These are phyloP conservation scores for Eleginops maclovinus DNA, from an alignment of 2,113 vertebrate species.

Conservation along the genomic window DNA sequence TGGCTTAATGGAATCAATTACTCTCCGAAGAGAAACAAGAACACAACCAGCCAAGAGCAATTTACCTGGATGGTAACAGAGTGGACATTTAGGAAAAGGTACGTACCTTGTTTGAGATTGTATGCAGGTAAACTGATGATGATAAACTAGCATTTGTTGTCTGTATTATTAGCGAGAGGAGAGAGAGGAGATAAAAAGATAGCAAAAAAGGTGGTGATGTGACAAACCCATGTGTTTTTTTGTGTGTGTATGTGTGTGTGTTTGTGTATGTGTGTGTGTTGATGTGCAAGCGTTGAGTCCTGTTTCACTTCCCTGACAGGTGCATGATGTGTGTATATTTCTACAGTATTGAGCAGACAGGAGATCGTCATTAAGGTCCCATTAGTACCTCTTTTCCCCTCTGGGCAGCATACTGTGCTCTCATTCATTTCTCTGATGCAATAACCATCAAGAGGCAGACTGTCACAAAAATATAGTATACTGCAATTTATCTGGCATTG, in stretches of 20 bases:
- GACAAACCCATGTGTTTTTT: constrained; percentile 58
- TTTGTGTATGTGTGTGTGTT: neutral
- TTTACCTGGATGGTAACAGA: constrained; percentile 8
- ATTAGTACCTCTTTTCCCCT: constrained; percentile 62
- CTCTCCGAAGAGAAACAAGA: constrained; percentile 15
- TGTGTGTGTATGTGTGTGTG: neutral
- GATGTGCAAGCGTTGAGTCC: neutral
- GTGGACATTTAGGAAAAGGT: neutral
- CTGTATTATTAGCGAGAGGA: constrained; percentile 15
- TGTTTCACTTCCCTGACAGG: constrained; percentile 4
- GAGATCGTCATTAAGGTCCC: constrained; percentile 72
- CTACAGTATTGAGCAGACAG: constrained; percentile 65
- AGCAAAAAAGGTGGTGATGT: constrained; percentile 32
- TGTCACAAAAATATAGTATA: constrained; percentile 46
- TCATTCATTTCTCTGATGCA: constrained; percentile 60
- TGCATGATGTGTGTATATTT: constrained; percentile 52
- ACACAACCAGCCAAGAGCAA: constrained; percentile 32
- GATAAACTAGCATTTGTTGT: constrained; percentile 50
- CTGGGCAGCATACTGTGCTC: constrained; percentile 16
- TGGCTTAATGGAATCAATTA: constrained; percentile 68
- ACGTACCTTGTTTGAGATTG: constrained; percentile 9
- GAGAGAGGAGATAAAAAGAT: constrained; percentile 36
- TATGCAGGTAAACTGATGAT: constrained; percentile 31
- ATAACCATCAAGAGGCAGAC: constrained; percentile 39
- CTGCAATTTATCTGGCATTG: neutral